Percentiles rank a stretch among this genome's conserved stretches.
phyloP scores from a whole-genome alignment of 2,888 invertebrate species.

The Blastobasis adustella region DNA sequence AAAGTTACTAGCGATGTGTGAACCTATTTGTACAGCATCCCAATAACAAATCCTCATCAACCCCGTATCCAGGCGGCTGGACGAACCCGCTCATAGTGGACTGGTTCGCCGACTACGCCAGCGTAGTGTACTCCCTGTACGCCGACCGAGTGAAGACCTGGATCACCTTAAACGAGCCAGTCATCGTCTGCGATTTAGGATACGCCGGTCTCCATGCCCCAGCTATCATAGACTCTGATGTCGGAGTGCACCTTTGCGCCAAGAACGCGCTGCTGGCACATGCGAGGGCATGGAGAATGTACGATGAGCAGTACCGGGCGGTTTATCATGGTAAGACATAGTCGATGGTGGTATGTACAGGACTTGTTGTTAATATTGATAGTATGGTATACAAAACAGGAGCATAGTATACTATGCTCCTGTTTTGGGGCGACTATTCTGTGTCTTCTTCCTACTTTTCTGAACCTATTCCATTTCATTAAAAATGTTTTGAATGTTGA shows the following conservation, averaged over 20 bases:
- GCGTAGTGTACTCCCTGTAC: conserved; percentile 64
- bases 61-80: conserved; percentile 69
- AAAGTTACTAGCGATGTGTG: too few species aligned
- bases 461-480: too few species aligned
- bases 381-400: too few species aligned
- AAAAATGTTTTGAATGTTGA: too few species aligned
- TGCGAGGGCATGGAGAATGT: conserved; percentile 74
- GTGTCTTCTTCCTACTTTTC: too few species aligned
- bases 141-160: conserved; percentile 77
- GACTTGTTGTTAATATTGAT: too few species aligned
- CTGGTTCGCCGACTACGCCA: conserved; percentile 75
- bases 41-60: too few species aligned
- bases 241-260: conserved; percentile 72
- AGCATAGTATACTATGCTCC: too few species aligned
- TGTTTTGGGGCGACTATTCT: too few species aligned
- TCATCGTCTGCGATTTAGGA: conserved; percentile 37
- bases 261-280: conserved; percentile 80
- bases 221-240: conserved; percentile 39
- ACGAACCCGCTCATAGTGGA: conserved; percentile 73
- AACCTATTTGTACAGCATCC: too few species aligned
- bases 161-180: conserved; percentile 83
- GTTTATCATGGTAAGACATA: conserved; percentile 50
- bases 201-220: conserved; percentile 54
- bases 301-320: conserved; percentile 64
- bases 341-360: too few species aligned